Percentiles rank a stretch among this genome's conserved stretches.
Conservation (phyloP, 2,797 vertebrate genomes). For the Notoglanidium macrostoma region DNA sequence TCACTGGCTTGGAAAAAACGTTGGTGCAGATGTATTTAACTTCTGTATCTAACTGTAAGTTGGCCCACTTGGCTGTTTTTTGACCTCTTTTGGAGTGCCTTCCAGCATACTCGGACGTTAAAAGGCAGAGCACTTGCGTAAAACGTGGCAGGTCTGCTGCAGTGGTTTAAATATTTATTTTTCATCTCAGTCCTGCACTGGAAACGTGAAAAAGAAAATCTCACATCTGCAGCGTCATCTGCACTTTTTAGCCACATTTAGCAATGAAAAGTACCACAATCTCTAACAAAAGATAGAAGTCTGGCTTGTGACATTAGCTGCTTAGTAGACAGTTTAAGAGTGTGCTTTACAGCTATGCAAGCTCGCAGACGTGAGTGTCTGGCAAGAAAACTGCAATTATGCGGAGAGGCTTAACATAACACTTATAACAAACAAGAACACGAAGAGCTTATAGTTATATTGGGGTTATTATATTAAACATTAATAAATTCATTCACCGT, state of each 20-base stretch:
- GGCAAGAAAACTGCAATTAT: not conserved
- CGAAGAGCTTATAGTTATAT: not conserved
- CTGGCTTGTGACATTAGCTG: not conserved
- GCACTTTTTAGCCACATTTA: constrained; percentile 3
- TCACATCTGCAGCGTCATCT: not conserved
- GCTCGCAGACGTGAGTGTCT: not conserved
- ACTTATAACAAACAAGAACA: not conserved
- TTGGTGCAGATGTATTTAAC: not conserved
- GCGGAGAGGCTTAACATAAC: not conserved
- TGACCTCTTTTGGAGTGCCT: not conserved
- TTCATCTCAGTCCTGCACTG: not conserved
- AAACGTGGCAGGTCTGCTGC: not conserved
- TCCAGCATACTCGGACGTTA: not conserved
- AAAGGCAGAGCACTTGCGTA: not conserved
- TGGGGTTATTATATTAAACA: not conserved
- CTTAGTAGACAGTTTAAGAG: not conserved
- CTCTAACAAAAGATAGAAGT: not conserved
- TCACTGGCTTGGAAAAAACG: not conserved
- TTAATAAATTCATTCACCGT: not conserved
- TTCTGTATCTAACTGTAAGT: not conserved
- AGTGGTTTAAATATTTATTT: not conserved
- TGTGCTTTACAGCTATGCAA: not conserved
- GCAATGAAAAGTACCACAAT: not conserved
- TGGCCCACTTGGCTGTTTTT: not conserved
- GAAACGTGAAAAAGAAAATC: not conserved